Conservation (phyloP, 2,113 vertebrate genomes). For the Edolisoma coerulescens region DNA sequence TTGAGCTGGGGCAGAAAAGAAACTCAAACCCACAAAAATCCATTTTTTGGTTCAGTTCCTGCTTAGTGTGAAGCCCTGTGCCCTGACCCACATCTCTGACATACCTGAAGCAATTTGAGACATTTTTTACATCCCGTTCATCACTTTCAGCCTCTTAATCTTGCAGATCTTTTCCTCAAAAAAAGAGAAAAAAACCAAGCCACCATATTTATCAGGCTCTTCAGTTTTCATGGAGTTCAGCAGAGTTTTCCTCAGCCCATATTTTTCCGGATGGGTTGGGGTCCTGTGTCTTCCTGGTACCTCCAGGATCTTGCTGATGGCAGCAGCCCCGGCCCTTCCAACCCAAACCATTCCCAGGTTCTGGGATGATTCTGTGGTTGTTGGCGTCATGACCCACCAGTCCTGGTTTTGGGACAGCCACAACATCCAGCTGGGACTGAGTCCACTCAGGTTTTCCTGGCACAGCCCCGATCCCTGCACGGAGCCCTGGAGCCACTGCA, state of each 20-base stretch:
- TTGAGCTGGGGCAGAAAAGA: background rate
- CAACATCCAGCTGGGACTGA: background rate
- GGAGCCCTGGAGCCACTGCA: background rate
- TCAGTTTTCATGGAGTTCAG: background rate
- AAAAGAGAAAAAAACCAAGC: background rate
- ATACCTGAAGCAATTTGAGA: background rate
- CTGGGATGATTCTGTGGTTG: background rate
- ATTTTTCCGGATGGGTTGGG: background rate
- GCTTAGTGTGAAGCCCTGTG: background rate
- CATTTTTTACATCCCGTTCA: background rate
- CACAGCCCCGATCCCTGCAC: accelerated
- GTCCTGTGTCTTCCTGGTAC: background rate
- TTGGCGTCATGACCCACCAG: background rate
- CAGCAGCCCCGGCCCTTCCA: background rate
- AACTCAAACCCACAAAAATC: background rate
- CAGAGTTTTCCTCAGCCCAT: background rate
- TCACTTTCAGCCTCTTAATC: background rate
- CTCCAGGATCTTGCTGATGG: background rate
- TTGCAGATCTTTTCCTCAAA: background rate
- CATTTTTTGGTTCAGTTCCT: background rate
- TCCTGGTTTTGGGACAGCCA: background rate
- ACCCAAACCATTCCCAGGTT: background rate
- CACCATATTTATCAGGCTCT: background rate
- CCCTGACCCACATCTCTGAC: background rate
- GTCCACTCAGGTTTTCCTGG: background rate